phyloP scores from a whole-genome alignment of 1,140 invertebrate genomes.

The Drosophila equinoxialis region DNA sequence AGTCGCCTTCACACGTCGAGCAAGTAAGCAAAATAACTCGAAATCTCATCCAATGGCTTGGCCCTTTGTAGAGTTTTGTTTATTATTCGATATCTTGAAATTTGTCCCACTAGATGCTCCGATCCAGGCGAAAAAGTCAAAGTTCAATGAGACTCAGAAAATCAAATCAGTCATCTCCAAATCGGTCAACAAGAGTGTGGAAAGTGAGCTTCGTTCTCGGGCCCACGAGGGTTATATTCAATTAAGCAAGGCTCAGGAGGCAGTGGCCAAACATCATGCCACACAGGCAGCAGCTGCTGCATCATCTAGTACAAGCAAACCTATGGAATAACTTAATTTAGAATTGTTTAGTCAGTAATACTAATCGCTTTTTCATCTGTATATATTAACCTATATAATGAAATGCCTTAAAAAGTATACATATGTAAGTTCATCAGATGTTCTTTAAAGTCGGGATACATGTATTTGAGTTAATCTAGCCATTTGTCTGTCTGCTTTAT shows the following conservation, averaged over 20 bases:
- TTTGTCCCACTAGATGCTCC: constrained; percentile 83
- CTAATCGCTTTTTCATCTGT: neutral
- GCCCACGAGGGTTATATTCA: constrained; percentile 84
- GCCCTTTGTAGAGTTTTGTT: neutral
- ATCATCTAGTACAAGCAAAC: constrained; percentile 47
- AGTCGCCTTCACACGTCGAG: constrained; percentile 83
- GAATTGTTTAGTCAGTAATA: constrained; percentile 1
- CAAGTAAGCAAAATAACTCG: constrained; percentile 72
- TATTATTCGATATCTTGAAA: neutral
- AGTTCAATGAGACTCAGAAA: constrained; percentile 85
- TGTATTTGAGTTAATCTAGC: too few species aligned
- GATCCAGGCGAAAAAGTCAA: constrained; percentile 86
- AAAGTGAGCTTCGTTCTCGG: constrained; percentile 85
- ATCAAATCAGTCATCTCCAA: constrained; percentile 86
- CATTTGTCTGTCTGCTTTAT: too few species aligned
- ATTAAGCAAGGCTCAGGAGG: constrained; percentile 84
- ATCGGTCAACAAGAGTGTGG: constrained; percentile 86
- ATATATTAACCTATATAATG: neutral
- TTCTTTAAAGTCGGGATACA: too few species aligned
- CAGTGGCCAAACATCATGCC: constrained; percentile 82
- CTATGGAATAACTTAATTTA: constrained; percentile 29
- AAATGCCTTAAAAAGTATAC: constrained; percentile 27
- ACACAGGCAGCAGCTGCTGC: constrained; percentile 60
- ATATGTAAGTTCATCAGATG: too few species aligned
- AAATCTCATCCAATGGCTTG: constrained; percentile 7